Base-by-base conservation (phyloP, 2,888 invertebrate genomes). In the Anodontia alba region DNA sequence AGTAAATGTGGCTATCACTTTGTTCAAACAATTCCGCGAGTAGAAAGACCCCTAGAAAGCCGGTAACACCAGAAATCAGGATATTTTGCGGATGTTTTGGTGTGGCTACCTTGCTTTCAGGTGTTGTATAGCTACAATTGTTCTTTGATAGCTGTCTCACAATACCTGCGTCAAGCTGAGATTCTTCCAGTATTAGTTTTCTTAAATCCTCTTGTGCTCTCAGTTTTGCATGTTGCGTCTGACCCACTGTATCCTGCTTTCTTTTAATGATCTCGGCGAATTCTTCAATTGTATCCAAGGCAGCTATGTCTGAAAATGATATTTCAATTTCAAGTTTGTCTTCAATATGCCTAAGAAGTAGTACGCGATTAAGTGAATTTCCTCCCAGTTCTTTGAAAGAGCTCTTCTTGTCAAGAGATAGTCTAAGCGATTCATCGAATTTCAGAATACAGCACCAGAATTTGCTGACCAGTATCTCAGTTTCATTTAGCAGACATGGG, bases 341-440 rank as follows among this genome's bases (percentile, higher is more conserved):
- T 54, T 87, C 84, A 42, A 87, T 70, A 7, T 36, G 38, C 42
- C 84, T 74, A 66, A 83, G 83, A 12, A 87, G 77, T 33, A 83
- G 72, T 1, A 86, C 84, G 17, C 86, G 57, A n/a, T 87, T 85
- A 0, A 87, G 69, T 12, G 90, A 90, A 62, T 87, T 89, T 3
- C 90, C 90, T 20, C 90, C 90, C 12, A 86, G 73, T 57, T 89
- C 88, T 73, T 57, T 80, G 73, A 90, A 89, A 5, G 90, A 87
- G 38, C 71, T 80, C 38, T 84, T 67, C 29, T 76, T 46, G 36
- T 80, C 76, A 72, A 86, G 46, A 46, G 62, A 71, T 33, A 84
- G 78, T 17, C 69, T 74, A 43, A 71, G 57, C 0, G 69, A 74
- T 29, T 76, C 78, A 20, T 84, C 82, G 10, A 87, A 23, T n/a